Evolutionary conservation across 2,113 vertebrate genomes (phyloP), one percentile per base, ranked within the genome.

Genomic region (Siphamia tubifer): DNA sequence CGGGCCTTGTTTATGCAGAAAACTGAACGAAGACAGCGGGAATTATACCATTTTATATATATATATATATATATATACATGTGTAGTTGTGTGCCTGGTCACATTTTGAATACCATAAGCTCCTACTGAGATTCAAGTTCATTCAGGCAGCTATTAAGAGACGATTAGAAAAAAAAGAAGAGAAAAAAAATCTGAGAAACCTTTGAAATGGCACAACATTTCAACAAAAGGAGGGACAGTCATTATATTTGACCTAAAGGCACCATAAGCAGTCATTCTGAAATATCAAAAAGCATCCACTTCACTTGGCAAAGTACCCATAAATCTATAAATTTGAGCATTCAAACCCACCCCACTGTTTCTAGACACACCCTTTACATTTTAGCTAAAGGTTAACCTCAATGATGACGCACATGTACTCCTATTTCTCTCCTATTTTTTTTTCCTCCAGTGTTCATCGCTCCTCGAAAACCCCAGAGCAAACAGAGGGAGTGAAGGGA

Each of bases 341-440:
- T 52, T 57, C 27, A 73, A 83, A 81, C 64, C 65, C 60, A 65
- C 52, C 67, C 60, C 23, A 55, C 56, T 71, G 54, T 56, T 73
- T 63, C 40, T 73, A 83, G 81, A 90, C 86, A 89, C 89, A 90
- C 90, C 85, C 89, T 90, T 89, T 70, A 68, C 58, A 87, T 89
- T 85, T 87, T 73, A 70, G 79, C 70, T 70, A 84, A 91, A 91
- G 86, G 81, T 89, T 90, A 85, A 86, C 56, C 72, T 71, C 53
- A 65, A 67, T 69, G 82, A 88, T 85, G 83, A 89, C 81, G 77
- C 53, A 53, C 54, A 42, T 20, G 5, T 68, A 65, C 68, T 43
- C 53, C 52, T 60, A 45, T 68, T 65, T 81, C 24, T 57, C 62
- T 17, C 19, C 19, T 20, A 19, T 2, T 56, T 23, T 64, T 74